phyloP scores from a whole-genome alignment of 1,140 invertebrate species.

The Aphelinus atriplicis region DNA sequence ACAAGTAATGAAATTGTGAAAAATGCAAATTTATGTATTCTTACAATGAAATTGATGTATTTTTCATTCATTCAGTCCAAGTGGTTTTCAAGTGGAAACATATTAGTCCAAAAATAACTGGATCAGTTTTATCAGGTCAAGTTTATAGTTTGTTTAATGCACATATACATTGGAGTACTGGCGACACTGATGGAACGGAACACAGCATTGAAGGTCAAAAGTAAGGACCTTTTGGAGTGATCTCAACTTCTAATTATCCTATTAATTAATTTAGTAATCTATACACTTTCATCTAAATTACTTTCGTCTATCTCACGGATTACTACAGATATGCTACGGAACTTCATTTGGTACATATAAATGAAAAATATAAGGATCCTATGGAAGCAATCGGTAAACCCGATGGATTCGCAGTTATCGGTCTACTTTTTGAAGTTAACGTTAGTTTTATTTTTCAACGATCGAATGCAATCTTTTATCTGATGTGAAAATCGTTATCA shows the following conservation, averaged over 20 bases:
- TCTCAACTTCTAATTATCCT: no score
- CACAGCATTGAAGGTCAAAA: slow-evolving; percentile 16
- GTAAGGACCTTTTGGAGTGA: neutral
- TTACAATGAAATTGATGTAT: neutral
- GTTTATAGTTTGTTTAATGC: neutral
- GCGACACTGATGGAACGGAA: slow-evolving; percentile 9
- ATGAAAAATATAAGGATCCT: neutral
- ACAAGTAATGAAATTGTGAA: neutral
- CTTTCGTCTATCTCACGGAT: no score
- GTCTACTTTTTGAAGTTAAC: neutral
- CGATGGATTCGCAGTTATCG: slow-evolving; percentile 12
- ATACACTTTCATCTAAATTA: no score
- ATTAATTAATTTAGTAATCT: no score
- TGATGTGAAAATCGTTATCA: no score
- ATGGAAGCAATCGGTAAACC: neutral
- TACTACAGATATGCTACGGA: slow-evolving; percentile 13
- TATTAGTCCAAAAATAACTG: neutral
- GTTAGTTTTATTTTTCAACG: neutral
- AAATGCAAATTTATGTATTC: neutral
- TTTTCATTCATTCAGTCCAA: neutral
- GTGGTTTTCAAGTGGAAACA: neutral
- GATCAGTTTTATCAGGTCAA: neutral
- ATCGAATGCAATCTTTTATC: no score
- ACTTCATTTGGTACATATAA: slow-evolving; percentile 14
- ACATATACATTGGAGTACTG: slow-evolving; percentile 8